A percentile compares a stretch with the other conserved stretches of the same genome.
These are phyloP conservation scores for Micronisus gabar DNA, from an alignment of 2,113 vertebrate genomes.

Conservation along the genomic window DNA sequence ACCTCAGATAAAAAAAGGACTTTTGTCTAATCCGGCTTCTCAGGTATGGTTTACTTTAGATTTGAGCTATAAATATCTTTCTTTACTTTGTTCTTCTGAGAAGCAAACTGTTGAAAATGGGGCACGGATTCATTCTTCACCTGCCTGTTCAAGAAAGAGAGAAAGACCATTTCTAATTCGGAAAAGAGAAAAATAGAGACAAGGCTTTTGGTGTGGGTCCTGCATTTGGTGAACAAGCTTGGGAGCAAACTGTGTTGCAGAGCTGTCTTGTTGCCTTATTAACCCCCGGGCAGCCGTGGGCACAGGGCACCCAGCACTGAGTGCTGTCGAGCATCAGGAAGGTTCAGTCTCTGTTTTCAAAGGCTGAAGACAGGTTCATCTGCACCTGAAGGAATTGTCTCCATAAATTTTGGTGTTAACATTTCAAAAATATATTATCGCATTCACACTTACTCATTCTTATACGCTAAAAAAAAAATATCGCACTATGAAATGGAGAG, in stretches of 20 bases:
- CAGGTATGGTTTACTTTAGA: slow-evolving; percentile 63
- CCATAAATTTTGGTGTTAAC: not conserved
- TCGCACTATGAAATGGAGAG: not conserved
- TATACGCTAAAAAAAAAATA: not conserved
- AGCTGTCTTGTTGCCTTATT: not conserved
- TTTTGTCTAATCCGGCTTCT: slow-evolving; percentile 63
- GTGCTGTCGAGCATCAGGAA: not conserved
- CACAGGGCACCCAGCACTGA: not conserved
- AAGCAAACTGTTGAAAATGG: slow-evolving; percentile 42
- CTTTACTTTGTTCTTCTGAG: slow-evolving; percentile 41
- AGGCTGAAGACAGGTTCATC: not conserved
- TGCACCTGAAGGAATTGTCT: not conserved
- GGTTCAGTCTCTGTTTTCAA: not conserved
- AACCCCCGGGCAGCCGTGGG: not conserved
- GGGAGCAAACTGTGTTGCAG: not conserved
- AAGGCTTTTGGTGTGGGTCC: not conserved
- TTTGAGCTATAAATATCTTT: slow-evolving; percentile 48
- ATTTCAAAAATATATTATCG: not conserved
- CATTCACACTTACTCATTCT: not conserved
- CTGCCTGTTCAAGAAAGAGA: not conserved
- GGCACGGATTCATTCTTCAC: not conserved
- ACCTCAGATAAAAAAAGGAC: slow-evolving; percentile 60
- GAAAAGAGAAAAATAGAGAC: not conserved
- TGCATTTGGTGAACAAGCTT: not conserved
- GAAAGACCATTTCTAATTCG: not conserved